Conservation (phyloP, 1,140 invertebrate genomes). For the Patella vulgata region DNA sequence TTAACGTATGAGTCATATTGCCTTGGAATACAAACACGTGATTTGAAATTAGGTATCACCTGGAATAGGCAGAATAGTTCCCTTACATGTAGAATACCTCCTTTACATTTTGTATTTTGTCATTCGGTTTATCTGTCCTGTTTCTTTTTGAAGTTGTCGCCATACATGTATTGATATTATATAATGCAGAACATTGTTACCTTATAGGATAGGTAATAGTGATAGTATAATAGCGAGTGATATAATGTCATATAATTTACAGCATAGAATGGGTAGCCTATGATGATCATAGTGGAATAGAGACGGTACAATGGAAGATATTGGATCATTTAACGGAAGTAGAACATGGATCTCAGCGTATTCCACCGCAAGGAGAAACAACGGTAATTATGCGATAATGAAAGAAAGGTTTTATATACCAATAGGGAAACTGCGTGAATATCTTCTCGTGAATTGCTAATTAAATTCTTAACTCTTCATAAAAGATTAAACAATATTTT, state of each 20-base stretch:
- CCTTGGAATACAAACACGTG: not conserved
- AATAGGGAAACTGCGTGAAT: not conserved
- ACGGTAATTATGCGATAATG: conserved; percentile 1
- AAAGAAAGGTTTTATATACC: not conserved
- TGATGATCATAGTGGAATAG: conserved; percentile 40
- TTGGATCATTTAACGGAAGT: conserved; percentile 34
- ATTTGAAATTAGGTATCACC: not conserved
- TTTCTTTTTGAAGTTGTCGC: no score
- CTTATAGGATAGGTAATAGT: no score
- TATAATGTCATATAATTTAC: no score
- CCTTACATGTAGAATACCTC: no score
- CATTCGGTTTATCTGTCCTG: not conserved
- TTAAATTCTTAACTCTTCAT: not conserved
- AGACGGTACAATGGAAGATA: conserved; percentile 33
- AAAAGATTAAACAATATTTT: not conserved
- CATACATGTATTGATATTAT: no score
- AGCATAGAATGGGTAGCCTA: conserved; percentile 44
- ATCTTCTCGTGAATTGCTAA: not conserved
- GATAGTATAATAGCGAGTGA: no score
- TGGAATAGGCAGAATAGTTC: no score
- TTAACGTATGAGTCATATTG: no score
- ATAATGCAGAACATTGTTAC: no score
- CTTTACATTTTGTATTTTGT: not conserved
- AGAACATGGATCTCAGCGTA: conserved; percentile 30
- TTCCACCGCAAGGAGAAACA: conserved; percentile 24